Conservation (phyloP, 2,888 invertebrate species). For the Mythimna impura region DNA sequence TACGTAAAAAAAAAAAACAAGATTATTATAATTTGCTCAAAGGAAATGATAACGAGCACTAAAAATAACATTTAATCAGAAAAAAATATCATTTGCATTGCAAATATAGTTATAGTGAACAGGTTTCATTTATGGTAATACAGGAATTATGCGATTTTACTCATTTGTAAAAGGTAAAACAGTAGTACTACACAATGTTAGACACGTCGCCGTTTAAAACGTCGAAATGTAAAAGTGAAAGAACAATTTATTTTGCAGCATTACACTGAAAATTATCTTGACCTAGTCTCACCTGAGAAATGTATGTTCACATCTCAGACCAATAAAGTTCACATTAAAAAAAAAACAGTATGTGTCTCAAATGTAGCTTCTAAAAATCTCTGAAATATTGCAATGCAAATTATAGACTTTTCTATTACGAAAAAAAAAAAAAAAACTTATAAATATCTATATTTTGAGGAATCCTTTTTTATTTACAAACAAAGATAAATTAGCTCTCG, state of each 20-base stretch:
- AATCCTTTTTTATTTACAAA: conserved; percentile 27
- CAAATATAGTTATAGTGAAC: conserved; percentile 34
- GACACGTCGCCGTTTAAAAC: neutral
- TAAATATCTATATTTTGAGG: conserved; percentile 12
- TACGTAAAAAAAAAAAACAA: conserved; percentile 19
- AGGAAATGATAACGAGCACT: conserved; percentile 34
- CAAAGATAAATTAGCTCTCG: conserved; percentile 20
- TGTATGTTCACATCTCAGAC: neutral
- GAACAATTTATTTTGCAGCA: conserved; percentile 1
- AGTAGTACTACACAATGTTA: neutral
- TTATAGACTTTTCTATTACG: neutral
- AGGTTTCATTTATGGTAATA: conserved; percentile 34
- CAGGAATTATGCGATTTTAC: neutral
- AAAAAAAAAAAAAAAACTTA: neutral
- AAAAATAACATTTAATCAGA: conserved; percentile 30
- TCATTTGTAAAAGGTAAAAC: neutral
- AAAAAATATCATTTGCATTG: conserved; percentile 57
- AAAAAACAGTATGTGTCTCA: neutral
- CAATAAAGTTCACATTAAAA: too few relatives aligned
- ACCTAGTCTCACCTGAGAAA: neutral
- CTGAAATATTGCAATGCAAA: conserved; percentile 28
- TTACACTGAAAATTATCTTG: conserved; percentile 13
- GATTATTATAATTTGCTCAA: conserved; percentile 25
- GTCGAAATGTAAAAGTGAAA: neutral
- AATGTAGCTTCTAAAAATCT: neutral